Evolutionary conservation across 1,140 invertebrate species (phyloP).

Genomic region (Ditylenchus dipsaci): DNA sequence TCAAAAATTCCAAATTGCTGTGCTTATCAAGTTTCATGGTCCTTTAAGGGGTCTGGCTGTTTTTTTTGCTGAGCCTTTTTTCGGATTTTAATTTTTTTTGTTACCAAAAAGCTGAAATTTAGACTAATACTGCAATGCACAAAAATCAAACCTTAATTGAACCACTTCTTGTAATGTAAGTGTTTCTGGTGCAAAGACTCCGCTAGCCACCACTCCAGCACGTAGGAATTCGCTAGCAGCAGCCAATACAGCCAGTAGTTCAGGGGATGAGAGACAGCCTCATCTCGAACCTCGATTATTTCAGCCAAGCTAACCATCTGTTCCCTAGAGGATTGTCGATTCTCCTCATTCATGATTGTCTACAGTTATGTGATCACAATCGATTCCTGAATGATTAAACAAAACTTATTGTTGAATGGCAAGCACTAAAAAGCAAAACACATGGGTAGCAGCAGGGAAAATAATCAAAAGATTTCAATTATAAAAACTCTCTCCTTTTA

Average conservation of each 20-base stretch:
- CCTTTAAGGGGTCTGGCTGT: no score
- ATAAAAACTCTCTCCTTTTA: not conserved
- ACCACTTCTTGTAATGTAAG: constrained; percentile 38
- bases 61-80: no score
- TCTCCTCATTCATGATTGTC: not conserved
- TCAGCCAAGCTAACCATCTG: constrained; percentile 33
- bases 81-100: no score
- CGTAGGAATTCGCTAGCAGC: constrained; percentile 24
- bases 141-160: constrained; percentile 29
- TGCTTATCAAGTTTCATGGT: no score
- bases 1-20: no score
- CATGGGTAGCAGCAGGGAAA: not conserved
- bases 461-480: not conserved
- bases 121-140: not conserved
- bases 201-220: not conserved
- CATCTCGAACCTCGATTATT: constrained; percentile 35
- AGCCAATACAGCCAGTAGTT: constrained; percentile 30
- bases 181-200: constrained; percentile 22
- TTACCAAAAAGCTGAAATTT: no score
- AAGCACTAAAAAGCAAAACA: not conserved
- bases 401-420: not conserved
- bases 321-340: not conserved
- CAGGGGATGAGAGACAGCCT: constrained; percentile 16
- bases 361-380: not conserved
- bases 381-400: not conserved